Percentiles rank a stretch among this genome's conserved stretches.
phyloP scores from a whole-genome alignment of 1,140 invertebrate genomes.

The Subanguina moxae region DNA sequence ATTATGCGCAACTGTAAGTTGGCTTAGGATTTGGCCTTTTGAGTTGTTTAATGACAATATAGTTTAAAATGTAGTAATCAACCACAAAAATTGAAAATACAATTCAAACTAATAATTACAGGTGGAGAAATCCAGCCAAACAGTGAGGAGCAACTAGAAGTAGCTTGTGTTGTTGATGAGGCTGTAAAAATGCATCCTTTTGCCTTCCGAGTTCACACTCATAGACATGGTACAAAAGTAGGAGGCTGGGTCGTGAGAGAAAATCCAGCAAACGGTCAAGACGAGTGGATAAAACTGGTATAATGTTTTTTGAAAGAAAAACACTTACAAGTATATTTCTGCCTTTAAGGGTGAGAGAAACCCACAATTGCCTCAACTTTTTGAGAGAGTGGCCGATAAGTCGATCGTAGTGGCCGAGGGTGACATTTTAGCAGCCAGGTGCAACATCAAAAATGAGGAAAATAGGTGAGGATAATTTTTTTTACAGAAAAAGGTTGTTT shows the following conservation, averaged over 20 bases:
- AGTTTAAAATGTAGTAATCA: too few species aligned
- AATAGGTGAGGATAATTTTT: conserved; percentile 64
- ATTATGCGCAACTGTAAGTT: too few species aligned
- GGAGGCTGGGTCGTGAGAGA: conserved; percentile 47
- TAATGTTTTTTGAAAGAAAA: conserved; percentile 35
- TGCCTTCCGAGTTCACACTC: conserved; percentile 89
- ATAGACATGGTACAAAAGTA: conserved; percentile 63
- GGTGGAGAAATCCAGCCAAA: conserved; percentile 25
- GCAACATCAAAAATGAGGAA: conserved; percentile 77
- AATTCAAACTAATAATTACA: too few species aligned
- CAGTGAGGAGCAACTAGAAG: conserved; percentile 75
- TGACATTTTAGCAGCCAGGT: conserved; percentile 72
- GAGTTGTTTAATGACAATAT: too few species aligned
- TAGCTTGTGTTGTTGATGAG: conserved; percentile 67
- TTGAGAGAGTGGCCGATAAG: conserved; percentile 76
- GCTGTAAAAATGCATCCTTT: conserved; percentile 83
- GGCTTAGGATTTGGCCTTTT: too few species aligned
- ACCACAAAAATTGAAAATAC: too few species aligned
- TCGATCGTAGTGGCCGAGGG: conserved; percentile 62
- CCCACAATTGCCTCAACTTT: conserved; percentile 85
- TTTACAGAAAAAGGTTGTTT: conserved; percentile 63
- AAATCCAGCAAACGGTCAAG: conserved; percentile 25
- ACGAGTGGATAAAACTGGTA: conserved; percentile 62
- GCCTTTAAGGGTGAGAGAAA: conserved; percentile 80
- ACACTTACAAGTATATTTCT: conserved; percentile 24